phyloP scores from a whole-genome alignment of 2,888 invertebrate genomes.

The Callinectes sapidus region DNA sequence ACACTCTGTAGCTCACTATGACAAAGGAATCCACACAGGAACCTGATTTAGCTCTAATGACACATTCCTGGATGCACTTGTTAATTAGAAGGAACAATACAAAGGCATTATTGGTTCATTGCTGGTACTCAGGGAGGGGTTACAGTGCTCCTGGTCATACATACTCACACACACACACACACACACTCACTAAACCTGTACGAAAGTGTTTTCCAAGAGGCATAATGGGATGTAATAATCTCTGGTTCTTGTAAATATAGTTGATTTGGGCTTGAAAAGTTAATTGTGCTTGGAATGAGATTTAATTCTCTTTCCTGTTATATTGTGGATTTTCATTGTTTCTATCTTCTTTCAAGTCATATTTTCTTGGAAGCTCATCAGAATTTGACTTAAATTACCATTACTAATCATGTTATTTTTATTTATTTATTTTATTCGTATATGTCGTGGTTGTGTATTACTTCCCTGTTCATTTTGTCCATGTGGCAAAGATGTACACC shows the following conservation, averaged over 20 bases:
- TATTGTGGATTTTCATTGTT: background rate
- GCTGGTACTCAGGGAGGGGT: conserved; percentile 11
- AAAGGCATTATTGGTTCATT: conserved; percentile 29
- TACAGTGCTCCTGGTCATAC: background rate
- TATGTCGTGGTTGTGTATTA: background rate
- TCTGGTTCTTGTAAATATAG: background rate
- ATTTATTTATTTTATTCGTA: background rate
- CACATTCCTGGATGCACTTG: conserved; percentile 21
- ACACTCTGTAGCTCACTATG: background rate
- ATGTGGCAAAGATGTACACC: background rate
- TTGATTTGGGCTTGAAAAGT: background rate
- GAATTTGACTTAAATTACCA: background rate
- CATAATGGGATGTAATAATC: background rate
- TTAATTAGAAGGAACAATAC: background rate
- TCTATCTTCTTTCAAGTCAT: background rate
- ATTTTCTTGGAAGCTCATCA: background rate
- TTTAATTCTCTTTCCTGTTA: background rate
- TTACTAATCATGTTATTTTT: background rate
- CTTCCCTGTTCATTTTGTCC: background rate
- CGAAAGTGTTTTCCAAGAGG: background rate
- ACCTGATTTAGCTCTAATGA: background rate
- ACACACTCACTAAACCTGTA: background rate
- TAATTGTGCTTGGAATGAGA: background rate
- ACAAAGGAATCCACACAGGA: background rate
- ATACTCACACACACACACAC: background rate